Conservation (phyloP, 1,140 invertebrate species). For the Drosophila ohnishii region DNA sequence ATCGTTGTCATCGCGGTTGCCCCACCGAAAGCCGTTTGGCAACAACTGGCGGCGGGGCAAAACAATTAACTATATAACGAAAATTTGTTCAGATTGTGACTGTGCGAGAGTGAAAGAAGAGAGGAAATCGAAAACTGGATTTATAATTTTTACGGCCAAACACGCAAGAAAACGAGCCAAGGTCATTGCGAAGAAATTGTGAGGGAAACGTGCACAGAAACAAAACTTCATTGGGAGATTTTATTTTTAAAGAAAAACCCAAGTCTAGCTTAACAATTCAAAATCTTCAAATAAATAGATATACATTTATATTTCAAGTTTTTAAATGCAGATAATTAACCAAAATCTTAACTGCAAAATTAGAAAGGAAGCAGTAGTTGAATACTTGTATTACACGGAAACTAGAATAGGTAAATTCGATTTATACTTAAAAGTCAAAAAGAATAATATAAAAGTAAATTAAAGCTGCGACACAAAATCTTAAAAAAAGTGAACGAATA, state of each 20-base stretch:
- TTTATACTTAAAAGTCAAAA: background rate
- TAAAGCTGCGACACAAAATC: background rate
- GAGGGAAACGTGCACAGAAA: slow-evolving; percentile 43
- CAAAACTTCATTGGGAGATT: background rate
- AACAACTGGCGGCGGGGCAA: slow-evolving; percentile 52
- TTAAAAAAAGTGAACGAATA: background rate
- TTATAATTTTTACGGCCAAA: slow-evolving; percentile 70
- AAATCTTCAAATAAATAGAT: no score
- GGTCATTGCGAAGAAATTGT: slow-evolving; percentile 78
- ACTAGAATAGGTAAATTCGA: background rate
- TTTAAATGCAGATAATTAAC: background rate
- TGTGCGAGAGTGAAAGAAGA: slow-evolving; percentile 70
- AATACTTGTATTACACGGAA: background rate
- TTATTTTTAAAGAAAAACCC: no score
- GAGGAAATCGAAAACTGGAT: slow-evolving; percentile 72
- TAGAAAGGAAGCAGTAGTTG: slow-evolving; percentile 4
- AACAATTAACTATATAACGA: slow-evolving; percentile 77
- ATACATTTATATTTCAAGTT: no score
- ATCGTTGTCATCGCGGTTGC: slow-evolving; percentile 56
- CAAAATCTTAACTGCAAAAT: background rate
- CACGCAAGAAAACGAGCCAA: slow-evolving; percentile 79
- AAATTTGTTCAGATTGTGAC: slow-evolving; percentile 75
- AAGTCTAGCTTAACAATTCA: no score
- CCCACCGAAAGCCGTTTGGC: slow-evolving; percentile 72
- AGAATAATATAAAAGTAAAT: no score